A percentile compares a stretch with the other conserved stretches of the same genome.
These are phyloP conservation scores for Simalia tracyae DNA, from an alignment of 2,797 vertebrate genomes.

Conservation along the genomic window DNA sequence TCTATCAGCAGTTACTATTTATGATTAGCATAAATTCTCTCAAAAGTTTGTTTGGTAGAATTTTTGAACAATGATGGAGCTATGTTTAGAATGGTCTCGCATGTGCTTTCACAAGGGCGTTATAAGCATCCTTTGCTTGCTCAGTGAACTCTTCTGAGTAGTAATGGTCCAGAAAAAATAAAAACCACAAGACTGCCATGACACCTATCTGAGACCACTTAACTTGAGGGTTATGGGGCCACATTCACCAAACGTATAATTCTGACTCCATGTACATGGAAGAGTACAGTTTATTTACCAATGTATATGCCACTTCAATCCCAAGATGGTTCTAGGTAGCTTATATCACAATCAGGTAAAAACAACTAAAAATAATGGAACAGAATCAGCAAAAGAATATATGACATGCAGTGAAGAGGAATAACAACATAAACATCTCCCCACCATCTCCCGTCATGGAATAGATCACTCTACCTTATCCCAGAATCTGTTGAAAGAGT, in stretches of 20 bases:
- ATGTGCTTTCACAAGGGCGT: background rate
- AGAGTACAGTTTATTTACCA: background rate
- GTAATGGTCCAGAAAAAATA: background rate
- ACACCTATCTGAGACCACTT: background rate
- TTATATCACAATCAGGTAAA: background rate
- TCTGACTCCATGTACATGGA: background rate
- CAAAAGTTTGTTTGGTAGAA: background rate
- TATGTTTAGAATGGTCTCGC: background rate
- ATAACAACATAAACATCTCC: background rate
- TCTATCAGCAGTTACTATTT: background rate
- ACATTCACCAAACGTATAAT: background rate
- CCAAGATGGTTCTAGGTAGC: background rate
- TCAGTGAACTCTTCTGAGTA: background rate
- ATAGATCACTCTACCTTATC: background rate
- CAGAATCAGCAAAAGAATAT: background rate
- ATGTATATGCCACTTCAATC: background rate
- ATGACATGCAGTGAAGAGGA: background rate
- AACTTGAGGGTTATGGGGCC: background rate
- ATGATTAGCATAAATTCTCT: slow-evolving; percentile 14
- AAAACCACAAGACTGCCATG: background rate
- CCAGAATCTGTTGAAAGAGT: background rate
- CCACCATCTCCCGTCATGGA: background rate
- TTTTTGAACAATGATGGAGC: background rate
- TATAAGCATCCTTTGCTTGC: background rate
- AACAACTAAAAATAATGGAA: background rate